Evolutionary conservation across 2,797 vertebrate genomes (phyloP), one percentile per base, ranked within the genome.

Genomic region (Ctenochaetus hawaiiensis): DNA sequence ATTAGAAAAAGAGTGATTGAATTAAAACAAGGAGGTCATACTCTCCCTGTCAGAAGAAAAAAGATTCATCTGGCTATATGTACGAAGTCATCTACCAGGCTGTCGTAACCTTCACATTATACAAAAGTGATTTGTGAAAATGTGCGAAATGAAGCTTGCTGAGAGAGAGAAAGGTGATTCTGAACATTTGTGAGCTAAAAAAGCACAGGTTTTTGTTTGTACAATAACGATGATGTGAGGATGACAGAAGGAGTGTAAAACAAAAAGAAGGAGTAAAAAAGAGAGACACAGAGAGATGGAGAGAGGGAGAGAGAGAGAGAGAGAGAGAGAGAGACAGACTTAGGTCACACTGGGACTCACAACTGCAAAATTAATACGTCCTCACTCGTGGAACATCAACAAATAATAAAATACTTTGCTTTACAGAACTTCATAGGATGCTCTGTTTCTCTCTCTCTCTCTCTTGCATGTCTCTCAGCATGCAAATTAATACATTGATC

Each of bases 401-500:
- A 94, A 93, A 93, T 89, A 91, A 89, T 85, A 92, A 89, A 92
- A 91, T 89, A 90, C 77, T 84, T 91, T 90, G 84, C 77, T 90
- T 91, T 87, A 83, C 87, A 89, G 68, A 87, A 82, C 78, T 91
- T 93, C 93, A 92, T 93, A 92, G 87, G 85, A 88, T 78, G 73
- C 81, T 80, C 73, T 73, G 79, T 87, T 87, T 84, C 75, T 75
- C 77, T 66, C 74, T 20, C 63, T 64, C 34, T 71, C 69, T 75
- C 67, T 39, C 77, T 48, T 63, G 79, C 83, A 73, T 26, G 9
- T 84, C 73, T 93, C 89, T 93, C 87, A 82, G 78, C 80, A 87
- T 88, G 91, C 93, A 94, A 95, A 95, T 94, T 86, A 93, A 93
- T 88, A 90, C 88, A 93, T 87, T 84, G 84, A 94, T 93, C 69